Evolutionary conservation across 2,797 vertebrate genomes (phyloP), one percentile per base, ranked within the genome.

Genomic region (Sebastes minor): DNA sequence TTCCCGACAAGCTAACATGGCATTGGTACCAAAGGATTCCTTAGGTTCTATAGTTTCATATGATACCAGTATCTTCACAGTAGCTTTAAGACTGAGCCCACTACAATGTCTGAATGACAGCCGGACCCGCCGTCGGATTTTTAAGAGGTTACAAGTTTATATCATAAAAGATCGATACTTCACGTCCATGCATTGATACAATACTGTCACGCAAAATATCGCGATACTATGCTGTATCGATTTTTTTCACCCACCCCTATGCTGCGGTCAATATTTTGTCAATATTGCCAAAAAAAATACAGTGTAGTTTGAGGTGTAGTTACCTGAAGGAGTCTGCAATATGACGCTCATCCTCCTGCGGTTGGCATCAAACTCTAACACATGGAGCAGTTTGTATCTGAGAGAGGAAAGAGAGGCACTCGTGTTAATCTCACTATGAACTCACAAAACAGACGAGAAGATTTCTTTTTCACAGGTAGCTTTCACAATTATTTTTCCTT

Each of bases 301-400:
- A 27, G 27, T 25, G 7, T 27, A 9, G 13, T 35, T 80, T 13
- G 49, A 60, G 16, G 22, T 87, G 22, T 22, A 60, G 9, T 87
- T 95, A 99, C 99, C 98, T 92, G 97, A 96, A 32, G 97, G 97
- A 77, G 94, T 95, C 89, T 98, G 95, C 22, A 99, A 95, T 71
- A 99, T 98, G 85, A 99, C 98, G 63, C 99, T 99, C 98, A 99
- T 99, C 84, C 98, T 96, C 71, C 98, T 96, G 84, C 98, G 97
- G 90, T 97, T 93, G 42, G 98, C 95, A 92, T 99, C 98, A 81
- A 99, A 99, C 94, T 99, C 99, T 74, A 99, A 93, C 42, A 99
- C 92, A 38, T 99, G 98, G 60, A 99, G 97, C 42, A 99, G 94
- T 92, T 97, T 98, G 90, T 96, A 99, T 82, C 98, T 99, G 78